Conservation (phyloP, 2,888 invertebrate species). For the Pecten maximus region DNA sequence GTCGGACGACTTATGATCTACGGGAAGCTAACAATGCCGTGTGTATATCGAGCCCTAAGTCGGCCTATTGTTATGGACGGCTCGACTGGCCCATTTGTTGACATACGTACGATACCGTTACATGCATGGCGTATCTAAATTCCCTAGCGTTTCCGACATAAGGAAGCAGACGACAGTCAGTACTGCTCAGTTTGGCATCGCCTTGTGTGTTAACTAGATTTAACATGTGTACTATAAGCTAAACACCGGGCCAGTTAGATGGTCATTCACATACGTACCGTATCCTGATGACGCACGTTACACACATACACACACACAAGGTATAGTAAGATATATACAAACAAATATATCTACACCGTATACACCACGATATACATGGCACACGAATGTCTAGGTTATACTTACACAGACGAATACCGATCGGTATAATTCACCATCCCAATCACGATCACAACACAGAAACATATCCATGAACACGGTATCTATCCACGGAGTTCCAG, state of each 20-base stretch:
- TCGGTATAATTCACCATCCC: background rate
- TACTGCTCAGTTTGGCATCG: background rate
- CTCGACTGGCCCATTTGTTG: background rate
- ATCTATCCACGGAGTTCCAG: background rate
- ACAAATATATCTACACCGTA: background rate
- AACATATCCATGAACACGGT: background rate
- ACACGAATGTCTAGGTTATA: background rate
- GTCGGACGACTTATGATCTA: background rate
- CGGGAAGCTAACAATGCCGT: background rate
- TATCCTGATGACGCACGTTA: slow-evolving; percentile 2
- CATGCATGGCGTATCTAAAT: background rate
- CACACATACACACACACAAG: slow-evolving; percentile 10
- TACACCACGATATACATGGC: background rate
- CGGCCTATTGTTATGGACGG: background rate
- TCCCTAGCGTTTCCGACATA: background rate
- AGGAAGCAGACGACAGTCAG: background rate
- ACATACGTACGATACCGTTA: background rate
- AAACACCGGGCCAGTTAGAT: background rate
- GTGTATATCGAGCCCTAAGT: background rate
- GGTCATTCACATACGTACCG: background rate
- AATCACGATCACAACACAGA: background rate
- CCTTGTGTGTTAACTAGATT: background rate
- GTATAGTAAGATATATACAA: background rate
- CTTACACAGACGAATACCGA: background rate
- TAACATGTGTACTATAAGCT: background rate